Evolutionary conservation across 2,888 invertebrate species (phyloP).

Genomic region (Eubasilissa splendida): DNA sequence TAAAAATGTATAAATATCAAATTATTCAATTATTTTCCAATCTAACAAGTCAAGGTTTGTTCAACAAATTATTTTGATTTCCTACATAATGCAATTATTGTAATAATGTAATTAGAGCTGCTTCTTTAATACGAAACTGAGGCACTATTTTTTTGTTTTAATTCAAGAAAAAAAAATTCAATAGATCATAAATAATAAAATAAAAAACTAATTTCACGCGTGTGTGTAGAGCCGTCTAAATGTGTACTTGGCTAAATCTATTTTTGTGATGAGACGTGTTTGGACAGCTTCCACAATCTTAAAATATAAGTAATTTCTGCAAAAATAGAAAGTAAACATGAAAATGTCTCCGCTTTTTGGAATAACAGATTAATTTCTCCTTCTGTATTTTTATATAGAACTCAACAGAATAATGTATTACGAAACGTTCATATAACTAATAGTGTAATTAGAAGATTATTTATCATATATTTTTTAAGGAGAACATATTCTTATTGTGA

Average conservation of each 20-base stretch:
- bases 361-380: no score
- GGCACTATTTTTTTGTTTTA: not conserved
- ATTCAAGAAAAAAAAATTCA: slow-evolving; percentile 1
- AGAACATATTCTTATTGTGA: no score
- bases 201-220: slow-evolving; percentile 21
- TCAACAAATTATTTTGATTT: not conserved
- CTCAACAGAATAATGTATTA: no score
- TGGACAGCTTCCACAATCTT: slow-evolving; percentile 1
- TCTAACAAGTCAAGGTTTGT: not conserved
- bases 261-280: not conserved
- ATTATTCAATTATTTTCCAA: not conserved
- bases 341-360: not conserved
- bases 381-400: no score
- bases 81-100: not conserved
- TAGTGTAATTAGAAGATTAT: no score
- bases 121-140: no score
- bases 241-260: not conserved
- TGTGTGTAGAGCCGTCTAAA: not conserved
- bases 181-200: not conserved
- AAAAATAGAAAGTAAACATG: slow-evolving; percentile 24
- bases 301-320: slow-evolving; percentile 10
- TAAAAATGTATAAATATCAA: not conserved
- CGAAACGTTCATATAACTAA: no score
- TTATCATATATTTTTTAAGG: no score
- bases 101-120: not conserved